Evolutionary conservation across 2,888 invertebrate genomes (phyloP).

Genomic region (Drosophila robusta): DNA sequence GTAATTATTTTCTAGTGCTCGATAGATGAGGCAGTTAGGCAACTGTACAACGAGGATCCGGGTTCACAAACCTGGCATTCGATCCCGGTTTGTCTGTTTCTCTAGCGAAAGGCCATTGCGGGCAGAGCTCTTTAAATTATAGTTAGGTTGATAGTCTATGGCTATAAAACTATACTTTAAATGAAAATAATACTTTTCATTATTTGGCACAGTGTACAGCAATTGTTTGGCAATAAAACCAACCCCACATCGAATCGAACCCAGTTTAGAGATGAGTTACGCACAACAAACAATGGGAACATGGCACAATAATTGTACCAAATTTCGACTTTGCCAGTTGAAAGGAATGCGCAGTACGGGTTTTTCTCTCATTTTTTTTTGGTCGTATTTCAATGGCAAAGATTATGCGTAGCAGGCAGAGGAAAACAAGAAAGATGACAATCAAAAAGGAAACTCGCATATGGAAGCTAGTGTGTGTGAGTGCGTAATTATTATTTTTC

Average conservation of each 20-base stretch:
- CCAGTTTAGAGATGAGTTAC: constrained; percentile 54
- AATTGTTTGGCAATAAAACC: constrained; percentile 46
- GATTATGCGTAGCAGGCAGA: constrained; percentile 56
- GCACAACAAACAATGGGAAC: constrained; percentile 38
- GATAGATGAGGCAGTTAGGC: no score
- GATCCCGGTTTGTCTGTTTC: no score
- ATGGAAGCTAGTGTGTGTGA: constrained; percentile 24
- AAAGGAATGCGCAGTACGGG: constrained; percentile 62
- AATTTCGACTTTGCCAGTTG: constrained; percentile 55
- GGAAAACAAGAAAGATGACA: constrained; percentile 37
- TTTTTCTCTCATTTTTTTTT: constrained; percentile 2
- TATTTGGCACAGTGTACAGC: constrained; percentile 40
- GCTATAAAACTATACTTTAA: no score
- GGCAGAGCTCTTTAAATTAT: no score
- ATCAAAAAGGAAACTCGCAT: constrained; percentile 47
- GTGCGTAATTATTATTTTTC: constrained; percentile 67
- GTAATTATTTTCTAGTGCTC: no score
- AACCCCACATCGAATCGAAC: constrained; percentile 55
- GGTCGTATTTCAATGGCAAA: constrained; percentile 46
- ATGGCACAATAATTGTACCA: constrained; percentile 58
- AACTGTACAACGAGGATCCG: no score
- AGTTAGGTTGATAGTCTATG: no score
- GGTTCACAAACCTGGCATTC: no score
- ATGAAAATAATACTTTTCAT: not conserved
- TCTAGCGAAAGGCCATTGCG: no score